Evolutionary conservation across 2,113 vertebrate species (phyloP).

Genomic region (Rhea pennata): DNA sequence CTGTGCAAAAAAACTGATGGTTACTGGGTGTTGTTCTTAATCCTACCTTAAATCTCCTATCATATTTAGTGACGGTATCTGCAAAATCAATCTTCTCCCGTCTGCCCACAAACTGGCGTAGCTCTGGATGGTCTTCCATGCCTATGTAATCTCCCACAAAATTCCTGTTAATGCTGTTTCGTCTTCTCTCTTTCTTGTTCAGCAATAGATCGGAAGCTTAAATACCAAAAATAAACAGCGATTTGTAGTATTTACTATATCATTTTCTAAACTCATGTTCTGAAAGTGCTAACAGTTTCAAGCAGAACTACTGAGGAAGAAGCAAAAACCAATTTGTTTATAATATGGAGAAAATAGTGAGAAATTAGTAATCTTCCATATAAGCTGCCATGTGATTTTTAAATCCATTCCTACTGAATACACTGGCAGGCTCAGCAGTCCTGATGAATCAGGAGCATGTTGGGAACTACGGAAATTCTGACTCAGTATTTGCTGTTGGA

Average conservation of each 20-base stretch:
- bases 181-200: constrained; percentile 93
- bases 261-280: neutral
- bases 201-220: constrained; percentile 93
- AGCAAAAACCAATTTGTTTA: neutral
- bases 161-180: constrained; percentile 97
- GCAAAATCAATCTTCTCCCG: constrained; percentile 97
- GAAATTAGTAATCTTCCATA: neutral
- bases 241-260: neutral
- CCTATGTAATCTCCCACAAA: constrained; percentile 97
- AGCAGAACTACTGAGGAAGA: neutral
- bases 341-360: neutral
- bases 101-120: constrained; percentile 93
- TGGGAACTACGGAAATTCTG: neutral
- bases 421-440: neutral
- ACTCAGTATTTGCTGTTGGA: neutral
- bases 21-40: neutral
- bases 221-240: neutral
- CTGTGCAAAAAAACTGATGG: neutral
- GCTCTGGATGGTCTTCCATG: constrained; percentile 93
- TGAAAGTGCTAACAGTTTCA: neutral
- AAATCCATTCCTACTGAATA: neutral
- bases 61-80: constrained; percentile 93
- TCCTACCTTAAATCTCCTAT: constrained; percentile 94
- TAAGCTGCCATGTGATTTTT: neutral
- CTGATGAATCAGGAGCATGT: neutral